Base-by-base conservation (phyloP, 2,888 invertebrate species). In the Drosophila meridiana region DNA sequence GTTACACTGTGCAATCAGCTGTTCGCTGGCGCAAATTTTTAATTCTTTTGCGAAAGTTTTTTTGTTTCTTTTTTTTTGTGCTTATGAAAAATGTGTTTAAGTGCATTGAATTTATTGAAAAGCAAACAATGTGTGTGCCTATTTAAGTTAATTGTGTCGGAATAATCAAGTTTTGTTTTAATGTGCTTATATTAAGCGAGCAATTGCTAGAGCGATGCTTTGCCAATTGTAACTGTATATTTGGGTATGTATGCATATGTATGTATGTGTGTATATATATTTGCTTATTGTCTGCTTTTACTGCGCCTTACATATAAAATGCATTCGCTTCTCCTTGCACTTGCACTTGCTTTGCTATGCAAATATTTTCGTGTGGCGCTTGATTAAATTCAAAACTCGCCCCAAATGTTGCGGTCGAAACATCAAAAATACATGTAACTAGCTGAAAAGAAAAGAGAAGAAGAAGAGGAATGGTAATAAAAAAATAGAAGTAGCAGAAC, bases 371-470 rank as follows among this genome's bases (percentile, higher is more conserved):
- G 45, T 55, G 28, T 57, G 69, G 61, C 68, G 30, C 69, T 72
- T 81, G 82, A 84, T 84, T 84, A 88, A 84, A 88, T 88, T 66
- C 67, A 45, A 48, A 36, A 47, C 52, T 56, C 52, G 32, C 52
- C 47, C 59, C 56, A 32, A 45, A 52, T 69, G 53, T 20, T 38
- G 67, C 59, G 56, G 58, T 64, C 72, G 32, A 63, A 75, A 59
- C 78, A 82, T 82, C 63, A 89, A 85, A 87, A 72, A 87, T 85
- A 74, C 69, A 85, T 78, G 79, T 67, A 73, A 53, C 70, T 30
- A 50, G 30, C 13, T 32, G 26, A 36, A 38, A 38, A 13, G 20
- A 42, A n/a, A 4, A 43, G 8, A 43, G 4, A 28, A 36, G 28
- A 36, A 34, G 8, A 34, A 43, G 5, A 34, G 13, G n/a, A 32